Evolutionary conservation across 2,888 invertebrate species (phyloP).

Genomic region (Netelia melanura): DNA sequence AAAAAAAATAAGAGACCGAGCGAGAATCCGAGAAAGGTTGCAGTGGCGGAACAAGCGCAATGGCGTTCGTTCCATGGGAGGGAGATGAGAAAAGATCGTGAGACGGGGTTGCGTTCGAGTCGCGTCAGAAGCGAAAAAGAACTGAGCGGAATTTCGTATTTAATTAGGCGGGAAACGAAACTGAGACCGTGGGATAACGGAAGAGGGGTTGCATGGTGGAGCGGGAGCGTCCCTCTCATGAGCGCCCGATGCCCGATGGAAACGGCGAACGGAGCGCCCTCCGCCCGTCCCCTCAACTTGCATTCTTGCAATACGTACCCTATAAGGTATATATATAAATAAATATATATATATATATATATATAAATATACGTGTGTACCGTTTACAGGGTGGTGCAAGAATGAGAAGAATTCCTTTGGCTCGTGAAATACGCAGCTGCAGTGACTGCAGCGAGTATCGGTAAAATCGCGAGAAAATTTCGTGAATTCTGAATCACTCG

Average conservation of each 20-base stretch:
- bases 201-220: background rate
- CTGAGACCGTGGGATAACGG: conserved; percentile 63
- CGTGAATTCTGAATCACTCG: conserved; percentile 46
- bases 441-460: conserved; percentile 17
- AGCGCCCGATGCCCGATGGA: conserved; percentile 15
- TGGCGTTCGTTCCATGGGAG: background rate
- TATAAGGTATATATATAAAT: too few species aligned
- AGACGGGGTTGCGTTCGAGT: conserved; percentile 34
- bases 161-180: conserved; percentile 78
- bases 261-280: conserved; percentile 20
- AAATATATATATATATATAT: background rate
- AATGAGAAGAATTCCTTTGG: conserved; percentile 30
- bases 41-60: conserved; percentile 67
- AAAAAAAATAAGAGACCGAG: conserved; percentile 65
- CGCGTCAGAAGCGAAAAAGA: conserved; percentile 70
- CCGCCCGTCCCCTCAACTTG: conserved; percentile 41
- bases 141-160: conserved; percentile 80
- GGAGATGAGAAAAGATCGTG: background rate
- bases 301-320: conserved; percentile 66
- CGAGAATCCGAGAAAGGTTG: conserved; percentile 64
- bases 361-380: background rate
- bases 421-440: conserved; percentile 9
- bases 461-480: conserved; percentile 35
- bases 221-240: conserved; percentile 63
- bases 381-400: conserved; percentile 21